phyloP scores from a whole-genome alignment of 2,888 invertebrate species.

The Ametastegia equiseti region DNA sequence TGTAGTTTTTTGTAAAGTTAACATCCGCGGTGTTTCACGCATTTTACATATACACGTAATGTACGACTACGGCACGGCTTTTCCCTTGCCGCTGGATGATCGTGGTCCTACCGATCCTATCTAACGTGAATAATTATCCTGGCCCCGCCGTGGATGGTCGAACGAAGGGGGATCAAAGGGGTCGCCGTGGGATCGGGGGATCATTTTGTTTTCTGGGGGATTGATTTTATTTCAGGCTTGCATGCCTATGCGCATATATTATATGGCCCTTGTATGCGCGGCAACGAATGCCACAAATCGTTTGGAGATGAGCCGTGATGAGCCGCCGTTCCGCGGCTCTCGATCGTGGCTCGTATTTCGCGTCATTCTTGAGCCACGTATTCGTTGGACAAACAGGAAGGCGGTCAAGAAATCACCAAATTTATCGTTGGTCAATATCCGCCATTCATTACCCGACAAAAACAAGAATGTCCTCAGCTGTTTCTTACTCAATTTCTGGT shows the following conservation, averaged over 20 bases:
- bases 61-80: slow-evolving; percentile 49
- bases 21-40: slow-evolving; percentile 9
- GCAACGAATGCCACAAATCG: slow-evolving; percentile 56
- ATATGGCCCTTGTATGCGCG: neutral
- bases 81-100: slow-evolving; percentile 67
- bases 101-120: slow-evolving; percentile 70
- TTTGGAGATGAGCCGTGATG: slow-evolving; percentile 23
- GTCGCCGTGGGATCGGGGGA: neutral
- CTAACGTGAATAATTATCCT: slow-evolving; percentile 75
- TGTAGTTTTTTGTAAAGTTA: neutral
- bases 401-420: neutral
- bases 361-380: neutral
- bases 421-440: neutral
- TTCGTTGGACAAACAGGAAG: neutral
- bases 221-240: slow-evolving; percentile 36
- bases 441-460: neutral
- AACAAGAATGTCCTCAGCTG: neutral
- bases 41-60: slow-evolving; percentile 32
- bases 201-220: slow-evolving; percentile 61
- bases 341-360: slow-evolving; percentile 8
- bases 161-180: slow-evolving; percentile 1
- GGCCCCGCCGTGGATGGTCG: slow-evolving; percentile 62
- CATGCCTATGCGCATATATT: slow-evolving; percentile 22
- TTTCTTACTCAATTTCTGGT: slow-evolving; percentile 8
- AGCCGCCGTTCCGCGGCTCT: neutral